These are phyloP conservation scores for Ypsolopha scabrella DNA, from an alignment of 2,888 invertebrate genomes.

Conservation along the genomic window DNA sequence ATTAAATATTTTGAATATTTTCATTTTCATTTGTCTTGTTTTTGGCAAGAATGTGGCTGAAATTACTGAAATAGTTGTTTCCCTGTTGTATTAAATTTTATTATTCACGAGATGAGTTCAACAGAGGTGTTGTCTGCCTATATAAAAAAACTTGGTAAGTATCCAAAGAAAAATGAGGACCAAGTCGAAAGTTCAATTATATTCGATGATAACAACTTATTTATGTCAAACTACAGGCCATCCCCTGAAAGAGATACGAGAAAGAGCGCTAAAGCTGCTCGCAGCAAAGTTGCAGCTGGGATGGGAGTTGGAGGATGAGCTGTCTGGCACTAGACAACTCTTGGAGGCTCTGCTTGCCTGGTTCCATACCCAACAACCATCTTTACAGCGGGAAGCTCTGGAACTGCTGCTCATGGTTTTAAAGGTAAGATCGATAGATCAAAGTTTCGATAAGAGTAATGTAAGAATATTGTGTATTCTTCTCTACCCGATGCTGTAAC, in stretches of 20 bases:
- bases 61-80: too few species aligned
- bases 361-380: constrained; percentile 68
- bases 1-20: too few species aligned
- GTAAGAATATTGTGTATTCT: too few species aligned
- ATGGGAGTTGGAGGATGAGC: constrained; percentile 71
- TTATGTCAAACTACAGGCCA: constrained; percentile 50
- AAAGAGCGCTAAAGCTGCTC: constrained; percentile 63
- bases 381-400: constrained; percentile 69
- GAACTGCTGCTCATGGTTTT: constrained; percentile 65
- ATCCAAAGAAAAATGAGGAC: not conserved
- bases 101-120: constrained; percentile 14
- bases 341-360: constrained; percentile 71
- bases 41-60: too few species aligned
- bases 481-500: too few species aligned
- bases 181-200: too few species aligned
- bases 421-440: constrained; percentile 66
- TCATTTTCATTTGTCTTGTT: too few species aligned
- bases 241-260: constrained; percentile 68
- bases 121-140: constrained; percentile 25
- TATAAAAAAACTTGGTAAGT: constrained; percentile 46
- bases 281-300: constrained; percentile 74
- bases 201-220: not conserved
- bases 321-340: constrained; percentile 69
- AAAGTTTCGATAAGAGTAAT: too few species aligned
- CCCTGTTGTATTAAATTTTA: too few species aligned